Base-by-base conservation (phyloP, 2,113 vertebrate species). In the Microcebus ravelobensis region DNA sequence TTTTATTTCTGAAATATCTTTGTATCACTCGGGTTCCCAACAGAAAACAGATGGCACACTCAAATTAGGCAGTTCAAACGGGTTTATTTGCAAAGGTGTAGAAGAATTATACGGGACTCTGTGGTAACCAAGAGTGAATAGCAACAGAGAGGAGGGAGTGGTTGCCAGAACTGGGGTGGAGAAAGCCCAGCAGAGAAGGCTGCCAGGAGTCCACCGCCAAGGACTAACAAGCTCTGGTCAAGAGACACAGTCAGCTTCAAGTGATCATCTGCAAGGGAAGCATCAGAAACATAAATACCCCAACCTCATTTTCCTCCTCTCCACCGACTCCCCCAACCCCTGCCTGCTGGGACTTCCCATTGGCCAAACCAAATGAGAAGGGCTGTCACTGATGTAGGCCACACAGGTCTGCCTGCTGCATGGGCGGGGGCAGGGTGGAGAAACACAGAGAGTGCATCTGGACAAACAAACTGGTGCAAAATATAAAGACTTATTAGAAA, bases 1-100 rank as follows among this genome's bases (percentile, higher is more conserved):
- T 95, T 90, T 76, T 65, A 89, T 86, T 94, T 97, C 67, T 74
- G 42, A 94, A 65, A 77, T 79, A 57, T 67, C 36, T 67, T 36
- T 23, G 21, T 55, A 63, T 87, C 42, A n/a, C 59, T 79, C 87
- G 68, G 21, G 31, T 34, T 95, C 48, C 36, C 87, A 95, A 55
- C 50, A 95, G 48, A 87, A 84, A 55, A 93, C 70, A 95, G 76
- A 91, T 79, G 61, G 83, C 42, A 89, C 23, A 45, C 18, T 92
- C 91, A 48, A 34, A 76, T 65, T 45, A 90, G 67, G 14, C 34
- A 23, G 8, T 48, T 92, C 39, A 79, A 92, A 52, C 17, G 77
- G 42, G 73, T 71, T 90, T 87, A 21, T 77, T 81, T 92, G n/a
- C 70, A 70, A 25, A 81, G 71, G 31, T 55, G 5, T 20, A 27